Evolutionary conservation across 2,797 vertebrate species (phyloP).

Genomic region (Pitangus sulphuratus): DNA sequence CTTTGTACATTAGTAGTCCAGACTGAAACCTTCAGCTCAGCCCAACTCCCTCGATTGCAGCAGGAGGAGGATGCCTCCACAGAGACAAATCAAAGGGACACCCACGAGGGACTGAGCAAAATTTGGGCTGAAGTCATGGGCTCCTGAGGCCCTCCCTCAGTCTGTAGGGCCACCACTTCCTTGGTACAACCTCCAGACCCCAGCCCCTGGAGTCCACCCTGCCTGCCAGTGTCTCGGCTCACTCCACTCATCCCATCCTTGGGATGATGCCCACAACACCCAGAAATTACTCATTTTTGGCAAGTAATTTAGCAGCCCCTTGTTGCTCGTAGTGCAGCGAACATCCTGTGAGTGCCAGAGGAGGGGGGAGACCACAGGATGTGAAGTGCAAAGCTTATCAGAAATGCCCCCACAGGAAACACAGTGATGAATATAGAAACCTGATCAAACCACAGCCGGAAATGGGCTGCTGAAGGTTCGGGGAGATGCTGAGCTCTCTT

Average conservation of each 20-base stretch:
- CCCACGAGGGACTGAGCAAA: neutral
- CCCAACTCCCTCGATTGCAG: fast-evolving
- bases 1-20: neutral
- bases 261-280: neutral
- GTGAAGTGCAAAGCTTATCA: slow-evolving; percentile 32
- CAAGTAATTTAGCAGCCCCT: neutral
- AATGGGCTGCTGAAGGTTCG: neutral
- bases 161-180: neutral
- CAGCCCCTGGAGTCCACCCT: neutral
- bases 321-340: neutral
- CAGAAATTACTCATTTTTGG: neutral
- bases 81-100: neutral
- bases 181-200: neutral
- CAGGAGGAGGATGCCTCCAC: neutral
- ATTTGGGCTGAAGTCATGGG: neutral
- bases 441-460: neutral
- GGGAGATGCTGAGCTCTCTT: slow-evolving; percentile 28
- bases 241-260: neutral
- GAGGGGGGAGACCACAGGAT: slow-evolving; percentile 23
- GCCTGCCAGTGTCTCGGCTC: neutral
- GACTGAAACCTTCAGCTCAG: neutral
- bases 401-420: slow-evolving; percentile 40
- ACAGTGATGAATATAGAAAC: slow-evolving; percentile 21
- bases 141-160: neutral
- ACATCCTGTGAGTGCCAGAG: slow-evolving; percentile 38